A percentile compares a stretch with the other conserved stretches of the same genome.
These are phyloP conservation scores for Mustelus asterias DNA, from an alignment of 2,113 vertebrate species.

Conservation along the genomic window DNA sequence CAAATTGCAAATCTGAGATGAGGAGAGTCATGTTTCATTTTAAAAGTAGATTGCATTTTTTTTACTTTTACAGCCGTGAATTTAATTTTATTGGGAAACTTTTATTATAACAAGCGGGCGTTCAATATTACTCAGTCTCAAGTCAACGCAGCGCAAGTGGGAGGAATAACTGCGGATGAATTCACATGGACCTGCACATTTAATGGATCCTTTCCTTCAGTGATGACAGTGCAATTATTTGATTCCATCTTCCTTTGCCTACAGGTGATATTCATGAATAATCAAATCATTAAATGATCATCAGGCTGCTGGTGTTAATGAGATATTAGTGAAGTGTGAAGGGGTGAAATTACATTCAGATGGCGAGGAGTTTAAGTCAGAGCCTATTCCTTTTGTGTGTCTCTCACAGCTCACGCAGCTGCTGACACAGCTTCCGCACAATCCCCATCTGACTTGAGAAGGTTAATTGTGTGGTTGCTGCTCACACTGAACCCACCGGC, in stretches of 20 bases:
- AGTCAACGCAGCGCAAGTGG: not conserved
- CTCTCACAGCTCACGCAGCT: not conserved
- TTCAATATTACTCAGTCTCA: constrained; percentile 15
- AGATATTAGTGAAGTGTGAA: constrained; percentile 37
- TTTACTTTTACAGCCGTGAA: not conserved
- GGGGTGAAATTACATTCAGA: constrained; percentile 33
- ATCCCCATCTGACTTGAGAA: not conserved
- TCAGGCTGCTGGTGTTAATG: constrained; percentile 35
- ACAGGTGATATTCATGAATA: constrained; percentile 36
- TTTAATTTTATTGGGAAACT: not conserved
- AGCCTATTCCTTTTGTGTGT: not conserved
- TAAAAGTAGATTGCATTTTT: not conserved
- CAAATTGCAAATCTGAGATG: not conserved
- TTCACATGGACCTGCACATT: constrained; percentile 7
- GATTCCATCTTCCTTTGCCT: constrained; percentile 35
- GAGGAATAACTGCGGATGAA: not conserved
- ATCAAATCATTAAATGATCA: constrained; percentile 30
- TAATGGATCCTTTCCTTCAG: constrained; percentile 32
- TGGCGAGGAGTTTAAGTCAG: not conserved
- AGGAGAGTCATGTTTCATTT: not conserved
- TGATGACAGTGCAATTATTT: constrained; percentile 35
- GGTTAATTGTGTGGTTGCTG: constrained; percentile 3
- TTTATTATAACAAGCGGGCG: not conserved
- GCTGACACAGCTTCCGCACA: not conserved
- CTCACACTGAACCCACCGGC: not conserved